Evolutionary conservation across 2,113 vertebrate species (phyloP).

Genomic region (Clarias gariepinus): DNA sequence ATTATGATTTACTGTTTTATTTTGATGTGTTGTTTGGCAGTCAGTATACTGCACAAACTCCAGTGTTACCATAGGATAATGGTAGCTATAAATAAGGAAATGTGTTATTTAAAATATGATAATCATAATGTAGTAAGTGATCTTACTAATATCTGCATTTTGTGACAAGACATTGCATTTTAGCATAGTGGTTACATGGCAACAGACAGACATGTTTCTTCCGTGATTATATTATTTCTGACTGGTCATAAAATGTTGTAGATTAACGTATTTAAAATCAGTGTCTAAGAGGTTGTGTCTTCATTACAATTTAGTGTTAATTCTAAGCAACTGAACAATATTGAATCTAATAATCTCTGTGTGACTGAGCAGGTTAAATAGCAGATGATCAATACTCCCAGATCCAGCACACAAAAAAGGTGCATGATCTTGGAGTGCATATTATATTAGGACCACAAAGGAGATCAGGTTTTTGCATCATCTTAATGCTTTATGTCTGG

Average conservation of each 20-base stretch:
- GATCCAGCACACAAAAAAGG: neutral
- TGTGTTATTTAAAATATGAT: neutral
- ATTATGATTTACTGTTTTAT: neutral
- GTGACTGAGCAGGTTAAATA: conserved; percentile 5
- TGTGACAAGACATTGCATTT: neutral
- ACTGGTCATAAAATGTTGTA: conserved; percentile 37
- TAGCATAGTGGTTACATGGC: neutral
- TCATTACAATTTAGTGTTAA: neutral
- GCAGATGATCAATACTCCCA: neutral
- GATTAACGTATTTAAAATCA: neutral
- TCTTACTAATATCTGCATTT: neutral
- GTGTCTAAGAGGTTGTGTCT: neutral
- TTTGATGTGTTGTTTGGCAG: neutral
- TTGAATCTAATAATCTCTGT: neutral
- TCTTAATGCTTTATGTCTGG: neutral
- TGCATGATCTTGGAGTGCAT: neutral
- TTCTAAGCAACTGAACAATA: conserved; percentile 17
- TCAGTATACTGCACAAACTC: neutral
- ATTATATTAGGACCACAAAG: neutral
- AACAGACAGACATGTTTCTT: neutral
- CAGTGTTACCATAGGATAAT: neutral
- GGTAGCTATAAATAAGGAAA: neutral
- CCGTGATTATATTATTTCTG: neutral
- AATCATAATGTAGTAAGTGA: neutral
- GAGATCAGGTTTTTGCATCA: neutral